Evolutionary conservation across 2,113 vertebrate genomes (phyloP).

Genomic region (Steatornis caripensis): DNA sequence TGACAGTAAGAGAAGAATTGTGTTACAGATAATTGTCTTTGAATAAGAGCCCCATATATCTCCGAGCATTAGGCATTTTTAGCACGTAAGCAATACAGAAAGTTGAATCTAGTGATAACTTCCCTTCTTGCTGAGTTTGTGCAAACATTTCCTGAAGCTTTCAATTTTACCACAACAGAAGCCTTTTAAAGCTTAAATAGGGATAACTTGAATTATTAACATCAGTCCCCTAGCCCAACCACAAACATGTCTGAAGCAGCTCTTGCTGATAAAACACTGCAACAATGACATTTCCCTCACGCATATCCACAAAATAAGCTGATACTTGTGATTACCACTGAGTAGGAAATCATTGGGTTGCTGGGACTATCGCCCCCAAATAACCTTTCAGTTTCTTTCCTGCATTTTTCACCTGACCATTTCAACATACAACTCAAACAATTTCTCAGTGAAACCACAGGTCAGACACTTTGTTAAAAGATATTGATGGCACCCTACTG

Average conservation of each 20-base stretch:
- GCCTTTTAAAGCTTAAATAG: conserved; percentile 27
- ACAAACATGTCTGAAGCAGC: conserved; percentile 42
- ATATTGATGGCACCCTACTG: neutral
- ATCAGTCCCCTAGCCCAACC: neutral
- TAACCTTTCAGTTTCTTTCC: neutral
- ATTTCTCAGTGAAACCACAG: neutral
- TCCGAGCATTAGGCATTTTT: neutral
- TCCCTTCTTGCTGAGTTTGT: conserved; percentile 28
- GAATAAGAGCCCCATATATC: neutral
- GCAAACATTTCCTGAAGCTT: conserved; percentile 51
- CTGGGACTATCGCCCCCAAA: neutral
- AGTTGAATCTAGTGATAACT: neutral
- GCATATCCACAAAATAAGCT: neutral
- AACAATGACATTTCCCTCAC: neutral
- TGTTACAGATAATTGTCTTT: neutral
- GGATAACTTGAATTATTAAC: conserved; percentile 60
- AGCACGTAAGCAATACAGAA: neutral
- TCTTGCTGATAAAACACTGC: conserved; percentile 35
- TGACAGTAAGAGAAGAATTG: neutral
- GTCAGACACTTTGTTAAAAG: neutral
- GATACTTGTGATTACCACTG: neutral
- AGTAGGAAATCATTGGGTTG: neutral
- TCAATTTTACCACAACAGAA: conserved; percentile 39
- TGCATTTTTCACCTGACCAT: neutral
- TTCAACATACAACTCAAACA: neutral